Evolutionary conservation across 1,140 invertebrate species (phyloP).

Genomic region (Bombus polaris): DNA sequence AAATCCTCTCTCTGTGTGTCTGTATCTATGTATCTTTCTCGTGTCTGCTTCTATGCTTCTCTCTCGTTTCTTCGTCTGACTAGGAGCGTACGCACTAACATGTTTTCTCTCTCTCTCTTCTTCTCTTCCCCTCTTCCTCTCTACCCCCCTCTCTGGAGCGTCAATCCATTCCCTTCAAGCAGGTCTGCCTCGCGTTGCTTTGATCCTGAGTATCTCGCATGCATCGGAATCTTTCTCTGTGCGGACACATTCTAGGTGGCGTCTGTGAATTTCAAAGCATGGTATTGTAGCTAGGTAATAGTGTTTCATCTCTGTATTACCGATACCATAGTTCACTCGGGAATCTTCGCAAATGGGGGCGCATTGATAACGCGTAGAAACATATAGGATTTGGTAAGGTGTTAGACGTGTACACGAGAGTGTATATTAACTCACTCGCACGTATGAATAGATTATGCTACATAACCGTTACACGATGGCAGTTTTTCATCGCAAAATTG

Average conservation of each 20-base stretch:
- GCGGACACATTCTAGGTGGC: constrained; percentile 9
- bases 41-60: not conserved
- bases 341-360: not conserved
- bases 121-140: constrained; percentile 22
- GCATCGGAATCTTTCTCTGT: constrained; percentile 45
- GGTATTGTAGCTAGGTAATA: constrained; percentile 30
- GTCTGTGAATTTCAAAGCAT: constrained; percentile 45
- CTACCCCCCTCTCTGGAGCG: not conserved
- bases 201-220: constrained; percentile 40
- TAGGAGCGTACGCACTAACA: not conserved
- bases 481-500: not conserved
- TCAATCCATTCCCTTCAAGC: constrained; percentile 20
- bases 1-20: constrained; percentile 2
- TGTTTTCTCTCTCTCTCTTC: not conserved
- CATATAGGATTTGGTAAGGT: not conserved
- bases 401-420: not conserved
- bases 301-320: constrained; percentile 45
- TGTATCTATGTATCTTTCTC: not conserved
- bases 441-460: not conserved
- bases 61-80: constrained; percentile 5
- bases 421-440: not conserved
- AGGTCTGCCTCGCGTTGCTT: constrained; percentile 26
- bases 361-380: constrained; percentile 2
- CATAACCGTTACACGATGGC: not conserved
- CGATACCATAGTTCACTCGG: constrained; percentile 16